phyloP scores from a whole-genome alignment of 2,888 invertebrate species.

The Melangyna quadrimaculata region DNA sequence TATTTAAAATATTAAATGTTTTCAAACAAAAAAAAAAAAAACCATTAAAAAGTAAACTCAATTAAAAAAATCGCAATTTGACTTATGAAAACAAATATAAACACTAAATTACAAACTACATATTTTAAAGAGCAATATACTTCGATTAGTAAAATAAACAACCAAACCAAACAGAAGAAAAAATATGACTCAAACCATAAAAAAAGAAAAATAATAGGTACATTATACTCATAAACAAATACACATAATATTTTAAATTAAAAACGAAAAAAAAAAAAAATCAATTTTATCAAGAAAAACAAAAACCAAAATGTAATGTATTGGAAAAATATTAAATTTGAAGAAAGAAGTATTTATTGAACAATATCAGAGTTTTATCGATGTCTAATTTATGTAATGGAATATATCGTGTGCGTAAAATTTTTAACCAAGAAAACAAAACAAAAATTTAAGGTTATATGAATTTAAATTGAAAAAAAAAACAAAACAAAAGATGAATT shows the following conservation, averaged over 20 bases:
- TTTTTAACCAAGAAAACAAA: slow-evolving; percentile 32
- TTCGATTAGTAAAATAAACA: slow-evolving; percentile 48
- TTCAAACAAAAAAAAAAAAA: slow-evolving; percentile 18
- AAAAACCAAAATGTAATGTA: slow-evolving; percentile 67
- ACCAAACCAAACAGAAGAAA: slow-evolving; percentile 18
- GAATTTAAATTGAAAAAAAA: not conserved
- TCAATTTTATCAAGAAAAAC: slow-evolving; percentile 36
- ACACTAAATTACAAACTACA: slow-evolving; percentile 36
- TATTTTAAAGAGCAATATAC: slow-evolving; percentile 69
- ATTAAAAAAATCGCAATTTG: slow-evolving; percentile 62
- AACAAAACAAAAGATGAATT: slow-evolving; percentile 20
- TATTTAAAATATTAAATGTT: slow-evolving; percentile 51
- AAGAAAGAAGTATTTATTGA: slow-evolving; percentile 37
- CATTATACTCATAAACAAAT: slow-evolving; percentile 35
- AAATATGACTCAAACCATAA: slow-evolving; percentile 32
- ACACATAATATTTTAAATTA: slow-evolving; percentile 1
- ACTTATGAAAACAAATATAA: slow-evolving; percentile 55
- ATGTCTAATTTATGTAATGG: slow-evolving; percentile 68
- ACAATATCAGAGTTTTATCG: slow-evolving; percentile 65
- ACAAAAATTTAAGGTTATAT: slow-evolving; percentile 10
- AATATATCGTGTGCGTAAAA: slow-evolving; percentile 63
- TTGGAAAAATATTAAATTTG: slow-evolving; percentile 45
- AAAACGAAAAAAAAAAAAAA: slow-evolving; percentile 18
- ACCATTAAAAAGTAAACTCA: slow-evolving; percentile 57
- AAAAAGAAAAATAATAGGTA: not conserved